Evolutionary conservation across 2,888 invertebrate genomes (phyloP), one percentile per base, ranked within the genome.

Genomic region (Parnassius orleans): DNA sequence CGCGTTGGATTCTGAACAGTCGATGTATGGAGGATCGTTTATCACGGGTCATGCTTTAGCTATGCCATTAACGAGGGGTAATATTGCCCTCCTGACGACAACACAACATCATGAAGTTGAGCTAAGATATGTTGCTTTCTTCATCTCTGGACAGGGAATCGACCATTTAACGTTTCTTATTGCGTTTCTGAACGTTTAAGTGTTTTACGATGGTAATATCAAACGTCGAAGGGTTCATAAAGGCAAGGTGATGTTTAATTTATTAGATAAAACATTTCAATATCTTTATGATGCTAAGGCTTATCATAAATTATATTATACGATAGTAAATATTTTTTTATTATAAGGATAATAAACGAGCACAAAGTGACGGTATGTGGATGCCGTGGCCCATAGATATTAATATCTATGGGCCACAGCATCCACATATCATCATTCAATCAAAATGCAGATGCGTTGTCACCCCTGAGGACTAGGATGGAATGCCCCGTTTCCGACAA

Each of bases 81-180:
- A 48, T 62, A 65, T 65, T 50, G 60, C 65, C 57, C 62, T 56
- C 62, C 44, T 33, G 61, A 52, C 65, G 56, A 62, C 62, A 46
- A 64, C 64, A 64, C 48, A 60, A 57, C 58, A 54, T 53, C 12
- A 51, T 52, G 56, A 43, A 24, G 56, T 60, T 42, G 42, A 33
- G 33, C 19, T 19, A 41, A 61, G 52, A 61, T 53, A 48, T 19
- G 24, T 33, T n/a, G 33, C 60, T 55, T 50, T 44, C 50, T 55
- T 60, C 56, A 56, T 61, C 12, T 43, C 51, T 42, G 44, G 46
- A 52, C 46, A 10, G 61, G 56, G 52, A 61, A 56, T 56, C 52
- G 56, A 61, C 56, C 61, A 15, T 56, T 61, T 51, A 61, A 24
- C 60, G 43, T 54, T 54, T 54, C 53, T 60, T 50, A 54, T 50